A percentile compares a stretch with the other conserved stretches of the same genome.
phyloP scores from a whole-genome alignment of 2,888 invertebrate genomes.

The Carcina quercana region DNA sequence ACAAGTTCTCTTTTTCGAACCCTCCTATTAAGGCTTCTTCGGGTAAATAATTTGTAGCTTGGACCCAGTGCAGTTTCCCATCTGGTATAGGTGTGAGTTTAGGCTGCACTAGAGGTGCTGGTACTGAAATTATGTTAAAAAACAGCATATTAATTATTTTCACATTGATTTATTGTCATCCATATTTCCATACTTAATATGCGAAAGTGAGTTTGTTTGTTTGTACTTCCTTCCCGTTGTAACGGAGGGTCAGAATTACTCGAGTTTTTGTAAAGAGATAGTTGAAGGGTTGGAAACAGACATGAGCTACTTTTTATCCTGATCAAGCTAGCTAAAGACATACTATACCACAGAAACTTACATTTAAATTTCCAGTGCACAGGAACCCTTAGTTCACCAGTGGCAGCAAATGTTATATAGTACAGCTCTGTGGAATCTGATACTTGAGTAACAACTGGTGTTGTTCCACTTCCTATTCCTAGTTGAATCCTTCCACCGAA shows the following conservation, averaged over 20 bases:
- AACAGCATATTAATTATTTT: no score
- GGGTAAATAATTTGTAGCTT: slow-evolving; percentile 75
- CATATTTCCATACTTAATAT: no score
- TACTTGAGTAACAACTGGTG: slow-evolving; percentile 25
- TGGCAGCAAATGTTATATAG: slow-evolving; percentile 22
- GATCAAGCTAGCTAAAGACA: no score
- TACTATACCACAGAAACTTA: no score
- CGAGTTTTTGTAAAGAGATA: no score
- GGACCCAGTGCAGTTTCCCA: slow-evolving; percentile 75
- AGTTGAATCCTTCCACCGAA: slow-evolving; percentile 46
- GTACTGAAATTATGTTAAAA: slow-evolving; percentile 4
- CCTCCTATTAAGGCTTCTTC: slow-evolving; percentile 79
- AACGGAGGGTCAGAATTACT: no score
- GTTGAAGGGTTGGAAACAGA: no score
- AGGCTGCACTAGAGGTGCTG: slow-evolving; percentile 2
- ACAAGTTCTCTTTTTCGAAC: slow-evolving; percentile 75
- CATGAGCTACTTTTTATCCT: no score
- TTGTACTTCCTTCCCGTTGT: no score
- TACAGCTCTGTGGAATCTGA: slow-evolving; percentile 24
- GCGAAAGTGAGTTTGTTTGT: no score
- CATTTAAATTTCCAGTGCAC: slow-evolving; percentile 17
- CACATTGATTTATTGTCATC: no score
- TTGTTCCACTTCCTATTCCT: slow-evolving; percentile 46
- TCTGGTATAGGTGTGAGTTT: slow-evolving; percentile 8
- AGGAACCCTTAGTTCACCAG: slow-evolving; percentile 12